Percentiles rank a stretch among this genome's conserved stretches.
Evolutionary conservation across 2,888 invertebrate species (phyloP).

Genomic region (Cheilosia urbana): DNA sequence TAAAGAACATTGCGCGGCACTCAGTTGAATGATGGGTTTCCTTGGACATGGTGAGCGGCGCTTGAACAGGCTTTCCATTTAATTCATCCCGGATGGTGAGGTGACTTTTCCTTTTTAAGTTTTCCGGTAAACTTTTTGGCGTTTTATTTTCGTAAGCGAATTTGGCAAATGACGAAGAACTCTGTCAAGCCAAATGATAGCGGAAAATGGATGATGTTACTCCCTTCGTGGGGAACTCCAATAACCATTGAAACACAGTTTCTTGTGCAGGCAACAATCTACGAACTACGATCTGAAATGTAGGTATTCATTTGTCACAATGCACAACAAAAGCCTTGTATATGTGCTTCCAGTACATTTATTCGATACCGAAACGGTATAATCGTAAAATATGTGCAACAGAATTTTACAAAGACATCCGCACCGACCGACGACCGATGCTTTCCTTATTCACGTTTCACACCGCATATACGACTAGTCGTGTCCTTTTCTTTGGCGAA

Average conservation of each 20-base stretch:
- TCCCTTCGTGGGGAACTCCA: not conserved
- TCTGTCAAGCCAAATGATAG: not conserved
- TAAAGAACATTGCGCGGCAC: constrained; percentile 1
- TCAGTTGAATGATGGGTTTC: constrained; percentile 50
- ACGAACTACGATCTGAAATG: constrained; percentile 24
- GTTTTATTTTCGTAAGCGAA: constrained; percentile 25
- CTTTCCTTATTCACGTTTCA: constrained; percentile 55
- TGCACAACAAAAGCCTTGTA: constrained; percentile 49
- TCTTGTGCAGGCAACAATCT: constrained; percentile 19
- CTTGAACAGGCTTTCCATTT: constrained; percentile 46
- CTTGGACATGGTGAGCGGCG: constrained; percentile 13
- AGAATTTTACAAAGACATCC: constrained; percentile 21
- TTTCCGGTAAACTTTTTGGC: constrained; percentile 65
- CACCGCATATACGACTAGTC: constrained; percentile 6
- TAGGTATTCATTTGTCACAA: constrained; percentile 45
- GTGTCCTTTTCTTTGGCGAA: constrained; percentile 23
- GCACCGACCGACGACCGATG: constrained; percentile 10
- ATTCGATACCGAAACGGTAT: constrained; percentile 34
- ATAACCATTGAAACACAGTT: not conserved
- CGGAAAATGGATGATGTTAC: not conserved
- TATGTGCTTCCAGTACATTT: constrained; percentile 60
- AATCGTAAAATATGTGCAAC: constrained; percentile 61
- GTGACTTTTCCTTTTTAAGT: constrained; percentile 72
- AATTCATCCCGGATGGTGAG: constrained; percentile 33
- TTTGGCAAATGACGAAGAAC: too few relatives aligned